Percentiles rank a stretch among this genome's conserved stretches.
Evolutionary conservation across 2,797 vertebrate genomes (phyloP).

Genomic region (Pelochelys cantorii): DNA sequence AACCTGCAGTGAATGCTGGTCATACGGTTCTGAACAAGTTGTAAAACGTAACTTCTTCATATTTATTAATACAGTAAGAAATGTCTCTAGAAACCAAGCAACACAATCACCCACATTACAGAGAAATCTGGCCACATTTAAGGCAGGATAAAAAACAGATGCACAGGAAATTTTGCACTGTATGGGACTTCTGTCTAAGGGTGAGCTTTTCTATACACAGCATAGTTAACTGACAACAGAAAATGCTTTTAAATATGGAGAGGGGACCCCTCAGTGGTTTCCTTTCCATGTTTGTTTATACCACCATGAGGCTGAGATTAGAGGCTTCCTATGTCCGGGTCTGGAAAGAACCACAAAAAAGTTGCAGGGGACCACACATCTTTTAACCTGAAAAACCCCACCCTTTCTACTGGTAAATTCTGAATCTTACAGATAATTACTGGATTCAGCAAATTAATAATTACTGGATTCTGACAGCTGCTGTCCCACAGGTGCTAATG

Average conservation of each 20-base stretch:
- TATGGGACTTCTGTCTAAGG: neutral
- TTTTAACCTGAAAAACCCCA: neutral
- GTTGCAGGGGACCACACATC: neutral
- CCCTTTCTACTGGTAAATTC: neutral
- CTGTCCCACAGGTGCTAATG: neutral
- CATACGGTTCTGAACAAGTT: neutral
- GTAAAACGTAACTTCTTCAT: neutral
- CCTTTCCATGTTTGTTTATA: rapidly evolving
- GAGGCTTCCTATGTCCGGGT: neutral
- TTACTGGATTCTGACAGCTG: neutral
- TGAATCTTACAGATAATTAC: neutral
- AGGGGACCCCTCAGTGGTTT: neutral
- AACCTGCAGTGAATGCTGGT: neutral
- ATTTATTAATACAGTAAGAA: neutral
- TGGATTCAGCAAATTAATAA: neutral
- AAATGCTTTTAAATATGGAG: rapidly evolving
- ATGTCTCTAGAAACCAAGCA: neutral
- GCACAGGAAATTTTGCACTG: neutral
- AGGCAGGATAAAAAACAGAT: neutral
- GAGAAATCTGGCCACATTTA: neutral
- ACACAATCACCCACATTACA: neutral
- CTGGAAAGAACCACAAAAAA: rapidly evolving
- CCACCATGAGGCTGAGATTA: neutral
- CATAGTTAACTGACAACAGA: neutral
- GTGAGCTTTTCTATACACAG: neutral